These are phyloP conservation scores for Eupithecia subumbrata DNA, from an alignment of 2,888 invertebrate species.

Conservation along the genomic window DNA sequence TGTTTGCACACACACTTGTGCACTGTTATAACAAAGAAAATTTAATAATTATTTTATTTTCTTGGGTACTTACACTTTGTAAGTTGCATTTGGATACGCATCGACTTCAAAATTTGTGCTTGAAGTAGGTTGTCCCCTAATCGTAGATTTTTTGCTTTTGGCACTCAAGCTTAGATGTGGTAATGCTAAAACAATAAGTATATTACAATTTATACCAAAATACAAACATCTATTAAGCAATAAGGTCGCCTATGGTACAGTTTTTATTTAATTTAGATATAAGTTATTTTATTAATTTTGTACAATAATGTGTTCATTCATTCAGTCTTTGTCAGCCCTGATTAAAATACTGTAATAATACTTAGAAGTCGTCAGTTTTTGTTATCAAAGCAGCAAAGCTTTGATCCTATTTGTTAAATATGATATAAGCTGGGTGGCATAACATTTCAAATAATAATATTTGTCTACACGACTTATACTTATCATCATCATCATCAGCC, in stretches of 20 bases:
- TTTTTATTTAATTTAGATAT: too few species aligned
- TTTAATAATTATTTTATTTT: not conserved
- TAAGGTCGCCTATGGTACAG: too few species aligned
- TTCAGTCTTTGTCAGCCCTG: not conserved
- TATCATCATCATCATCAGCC: too few species aligned
- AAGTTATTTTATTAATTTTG: too few species aligned
- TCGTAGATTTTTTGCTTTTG: not conserved
- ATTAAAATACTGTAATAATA: not conserved
- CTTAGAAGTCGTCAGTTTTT: not conserved
- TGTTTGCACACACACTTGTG: too few species aligned
- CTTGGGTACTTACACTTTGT: slow-evolving; percentile 55
- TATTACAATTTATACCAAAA: slow-evolving; percentile 2
- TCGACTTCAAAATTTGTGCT: slow-evolving; percentile 43
- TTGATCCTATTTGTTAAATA: not conserved
- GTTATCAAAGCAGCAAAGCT: not conserved
- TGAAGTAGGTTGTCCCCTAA: slow-evolving; percentile 20
- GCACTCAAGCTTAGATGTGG: slow-evolving; percentile 43
- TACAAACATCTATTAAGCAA: not conserved
- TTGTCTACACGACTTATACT: not conserved
- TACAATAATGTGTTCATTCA: too few species aligned
- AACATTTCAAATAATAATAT: not conserved
- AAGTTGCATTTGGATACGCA: slow-evolving; percentile 56
- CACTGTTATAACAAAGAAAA: too few species aligned
- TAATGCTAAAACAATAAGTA: slow-evolving; percentile 47
- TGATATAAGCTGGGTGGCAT: not conserved